Base-by-base conservation (phyloP, 2,888 invertebrate genomes). In the Apoda limacodes region DNA sequence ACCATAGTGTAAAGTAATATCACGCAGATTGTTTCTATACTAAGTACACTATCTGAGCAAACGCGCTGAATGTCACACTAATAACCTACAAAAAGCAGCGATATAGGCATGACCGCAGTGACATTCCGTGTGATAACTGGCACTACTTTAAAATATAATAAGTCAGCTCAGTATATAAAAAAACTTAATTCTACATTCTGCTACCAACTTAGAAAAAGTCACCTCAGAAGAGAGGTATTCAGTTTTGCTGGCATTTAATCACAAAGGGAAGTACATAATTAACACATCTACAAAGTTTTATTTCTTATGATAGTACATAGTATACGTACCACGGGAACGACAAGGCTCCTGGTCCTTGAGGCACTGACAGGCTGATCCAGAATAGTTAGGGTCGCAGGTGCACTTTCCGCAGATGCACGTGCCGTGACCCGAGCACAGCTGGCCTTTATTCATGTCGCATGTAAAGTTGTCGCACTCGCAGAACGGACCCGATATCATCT, bases 401-500 rank as follows among this genome's bases (percentile, higher is more conserved):
- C 98, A 98, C 42, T 84, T 82, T 31, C 95, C 95, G 67, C 98
- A 98, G 30, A 88, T 88, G 62, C 98, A 98, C 21, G 75, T 84
- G 31, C 98, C 98, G 59, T 93, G 90, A 0, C 92, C 93, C 13
- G 93, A 92, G 67, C 95, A 96, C 25, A 92, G 70, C 49, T 83
- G 68, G 34, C 89, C 92, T 72, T 87, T 89, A 76, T 87, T 87
- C 48, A 92, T 88, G 61, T 95, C 94, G 61, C 98, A 98, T 13
- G 93, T 91, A 76, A 94, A 96, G 78, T 97, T 95, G 71, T 98
- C 97, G 69, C 98, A 98, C 66, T 98, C 92, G 63, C 98, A 98
- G 78, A 85, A 93, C 37, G 85, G 84, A 0, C 95, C 95, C 7
- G 88, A 85, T 47, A 90, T 85, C 47, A 80, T 80, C 83, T 88